phyloP scores from a whole-genome alignment of 2,888 invertebrate species.

The Listrodromus nycthemerus region DNA sequence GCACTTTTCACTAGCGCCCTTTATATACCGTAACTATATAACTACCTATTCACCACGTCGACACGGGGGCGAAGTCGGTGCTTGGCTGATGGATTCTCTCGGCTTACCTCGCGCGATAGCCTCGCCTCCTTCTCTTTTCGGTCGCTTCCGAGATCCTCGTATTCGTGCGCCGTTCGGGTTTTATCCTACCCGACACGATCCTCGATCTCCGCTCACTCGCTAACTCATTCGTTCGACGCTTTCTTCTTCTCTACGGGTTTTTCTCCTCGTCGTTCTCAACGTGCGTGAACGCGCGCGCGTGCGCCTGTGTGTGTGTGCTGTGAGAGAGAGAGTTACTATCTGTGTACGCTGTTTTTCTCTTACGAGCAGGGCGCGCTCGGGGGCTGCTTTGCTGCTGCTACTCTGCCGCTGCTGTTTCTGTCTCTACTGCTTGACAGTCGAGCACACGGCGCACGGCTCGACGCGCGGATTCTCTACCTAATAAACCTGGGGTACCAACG shows the following conservation, averaged over 20 bases:
- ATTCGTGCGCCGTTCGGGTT: constrained; percentile 12
- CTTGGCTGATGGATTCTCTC: constrained; percentile 53
- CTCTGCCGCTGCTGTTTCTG: constrained; percentile 36
- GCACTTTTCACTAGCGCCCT: constrained; percentile 38
- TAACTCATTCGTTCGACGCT: constrained; percentile 43
- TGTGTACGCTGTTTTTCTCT: constrained; percentile 16
- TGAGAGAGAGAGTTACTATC: constrained; percentile 1
- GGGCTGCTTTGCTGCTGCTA: constrained; percentile 29
- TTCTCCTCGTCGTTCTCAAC: neutral
- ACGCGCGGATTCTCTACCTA: constrained; percentile 62
- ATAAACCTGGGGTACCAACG: constrained; percentile 57
- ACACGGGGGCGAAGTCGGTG: constrained; percentile 62
- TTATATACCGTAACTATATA: constrained; percentile 38
- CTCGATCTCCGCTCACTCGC: constrained; percentile 49
- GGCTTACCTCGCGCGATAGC: constrained; percentile 57
- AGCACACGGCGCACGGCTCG: constrained; percentile 59
- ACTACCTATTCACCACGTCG: constrained; percentile 62
- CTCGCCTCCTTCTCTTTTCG: constrained; percentile 58
- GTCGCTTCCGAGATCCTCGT: constrained; percentile 14
- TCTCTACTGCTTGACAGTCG: constrained; percentile 61
- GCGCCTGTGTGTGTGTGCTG: neutral
- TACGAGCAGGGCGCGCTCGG: constrained; percentile 17
- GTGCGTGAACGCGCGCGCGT: constrained; percentile 2
- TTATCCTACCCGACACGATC: constrained; percentile 38
- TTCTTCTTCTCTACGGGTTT: neutral